These are phyloP conservation scores for Brachylomia viminalis DNA, from an alignment of 2,888 invertebrate species.

Conservation along the genomic window DNA sequence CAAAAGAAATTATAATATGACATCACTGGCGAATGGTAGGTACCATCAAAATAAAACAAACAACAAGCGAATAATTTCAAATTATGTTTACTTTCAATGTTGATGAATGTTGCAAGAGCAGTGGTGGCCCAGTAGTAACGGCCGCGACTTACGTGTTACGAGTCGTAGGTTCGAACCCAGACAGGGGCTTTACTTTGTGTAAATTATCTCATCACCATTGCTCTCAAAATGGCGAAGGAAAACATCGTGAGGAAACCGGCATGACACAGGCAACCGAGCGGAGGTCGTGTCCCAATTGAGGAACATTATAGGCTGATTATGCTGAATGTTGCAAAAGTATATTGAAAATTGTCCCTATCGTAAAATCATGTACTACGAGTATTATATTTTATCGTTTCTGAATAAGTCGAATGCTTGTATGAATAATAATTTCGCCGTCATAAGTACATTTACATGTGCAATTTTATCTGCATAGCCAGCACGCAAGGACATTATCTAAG, in stretches of 20 bases:
- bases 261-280: too few relatives aligned
- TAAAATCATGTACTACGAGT: too few relatives aligned
- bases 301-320: too few relatives aligned
- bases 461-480: conserved; percentile 5
- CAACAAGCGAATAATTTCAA: background rate
- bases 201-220: too few relatives aligned
- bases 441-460: background rate
- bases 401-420: background rate
- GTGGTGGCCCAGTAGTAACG: too few relatives aligned
- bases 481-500: conserved; percentile 20
- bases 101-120: background rate
- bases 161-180: too few relatives aligned
- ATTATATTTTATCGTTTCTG: background rate
- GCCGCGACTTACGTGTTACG: too few relatives aligned
- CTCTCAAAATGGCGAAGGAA: too few relatives aligned
- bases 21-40: background rate
- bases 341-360: background rate
- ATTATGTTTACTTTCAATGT: too few relatives aligned
- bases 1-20: background rate
- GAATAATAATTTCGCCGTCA: background rate
- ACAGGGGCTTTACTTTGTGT: too few relatives aligned
- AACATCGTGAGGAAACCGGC: too few relatives aligned
- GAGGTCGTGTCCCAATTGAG: too few relatives aligned
- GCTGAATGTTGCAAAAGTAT: background rate
- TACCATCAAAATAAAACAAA: background rate